Conservation (phyloP, 2,797 vertebrate species). For the Xenopus petersii region DNA sequence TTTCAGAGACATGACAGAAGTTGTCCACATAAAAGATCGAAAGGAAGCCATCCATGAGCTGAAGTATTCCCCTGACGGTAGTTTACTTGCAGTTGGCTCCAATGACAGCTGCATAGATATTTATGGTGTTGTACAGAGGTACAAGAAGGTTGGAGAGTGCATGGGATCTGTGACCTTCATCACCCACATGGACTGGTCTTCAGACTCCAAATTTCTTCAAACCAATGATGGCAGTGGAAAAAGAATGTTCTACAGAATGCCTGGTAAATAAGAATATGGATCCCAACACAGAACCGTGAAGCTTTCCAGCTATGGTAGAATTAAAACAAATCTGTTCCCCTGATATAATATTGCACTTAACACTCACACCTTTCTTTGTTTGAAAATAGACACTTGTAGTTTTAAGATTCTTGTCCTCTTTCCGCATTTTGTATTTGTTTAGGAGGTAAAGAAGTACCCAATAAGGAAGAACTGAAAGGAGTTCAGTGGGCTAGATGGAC, state of each 20-base stretch:
- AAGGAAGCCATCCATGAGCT: conserved; percentile 97
- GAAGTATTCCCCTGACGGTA: conserved; percentile 94
- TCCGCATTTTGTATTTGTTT: conserved; percentile 20
- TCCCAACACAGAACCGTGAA: no score
- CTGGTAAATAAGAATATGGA: conserved; percentile 73
- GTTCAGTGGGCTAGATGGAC: conserved; percentile 96
- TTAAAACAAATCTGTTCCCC: no score
- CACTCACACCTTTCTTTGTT: no score
- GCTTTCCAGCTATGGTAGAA: no score
- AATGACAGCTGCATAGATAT: conserved; percentile 94
- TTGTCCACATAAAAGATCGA: conserved; percentile 97
- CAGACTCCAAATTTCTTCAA: conserved; percentile 91
- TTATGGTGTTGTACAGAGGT: conserved; percentile 92
- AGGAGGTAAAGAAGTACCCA: conserved; percentile 95
- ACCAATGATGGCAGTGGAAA: conserved; percentile 91
- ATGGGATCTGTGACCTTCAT: conserved; percentile 88
- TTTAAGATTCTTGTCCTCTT: neutral
- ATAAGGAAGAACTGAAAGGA: conserved; percentile 90
- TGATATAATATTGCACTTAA: no score
- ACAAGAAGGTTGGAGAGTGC: conserved; percentile 97
- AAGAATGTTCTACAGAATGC: conserved; percentile 94
- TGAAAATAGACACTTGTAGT: neutral
- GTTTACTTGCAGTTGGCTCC: conserved; percentile 91
- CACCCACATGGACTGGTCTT: conserved; percentile 97
- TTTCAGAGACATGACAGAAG: conserved; percentile 97